phyloP scores from a whole-genome alignment of 1,140 invertebrate species.

The Camponotus floridanus region DNA sequence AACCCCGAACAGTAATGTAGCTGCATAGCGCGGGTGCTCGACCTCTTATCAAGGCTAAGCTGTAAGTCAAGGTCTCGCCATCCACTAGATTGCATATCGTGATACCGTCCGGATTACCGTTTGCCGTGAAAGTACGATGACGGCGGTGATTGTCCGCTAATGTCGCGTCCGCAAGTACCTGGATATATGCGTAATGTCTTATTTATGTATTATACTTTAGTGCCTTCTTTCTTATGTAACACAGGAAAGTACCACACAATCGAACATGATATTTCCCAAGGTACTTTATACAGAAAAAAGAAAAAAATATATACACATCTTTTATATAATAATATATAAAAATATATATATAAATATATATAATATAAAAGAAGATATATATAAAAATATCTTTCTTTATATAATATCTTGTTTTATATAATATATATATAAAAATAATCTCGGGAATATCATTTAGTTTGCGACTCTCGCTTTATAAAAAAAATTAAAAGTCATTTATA shows the following conservation, averaged over 20 bases:
- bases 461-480: background rate
- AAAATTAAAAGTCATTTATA: background rate
- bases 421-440: background rate
- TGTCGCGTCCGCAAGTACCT: constrained; percentile 80
- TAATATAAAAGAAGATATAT: no score
- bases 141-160: constrained; percentile 75
- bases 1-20: constrained; percentile 78
- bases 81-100: constrained; percentile 81
- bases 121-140: constrained; percentile 67
- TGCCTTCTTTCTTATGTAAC: background rate
- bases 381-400: no score
- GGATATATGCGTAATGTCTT: background rate
- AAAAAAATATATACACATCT: no score
- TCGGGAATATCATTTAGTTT: background rate
- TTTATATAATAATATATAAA: no score
- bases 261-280: background rate
- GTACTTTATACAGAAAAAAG: background rate
- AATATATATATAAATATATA: no score
- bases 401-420: no score
- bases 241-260: background rate
- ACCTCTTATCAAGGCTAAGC: constrained; percentile 82
- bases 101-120: constrained; percentile 80
- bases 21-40: constrained; percentile 76
- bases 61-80: constrained; percentile 82
- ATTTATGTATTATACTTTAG: background rate